phyloP scores from a whole-genome alignment of 1,140 invertebrate species.

The Drosophila sproati region DNA sequence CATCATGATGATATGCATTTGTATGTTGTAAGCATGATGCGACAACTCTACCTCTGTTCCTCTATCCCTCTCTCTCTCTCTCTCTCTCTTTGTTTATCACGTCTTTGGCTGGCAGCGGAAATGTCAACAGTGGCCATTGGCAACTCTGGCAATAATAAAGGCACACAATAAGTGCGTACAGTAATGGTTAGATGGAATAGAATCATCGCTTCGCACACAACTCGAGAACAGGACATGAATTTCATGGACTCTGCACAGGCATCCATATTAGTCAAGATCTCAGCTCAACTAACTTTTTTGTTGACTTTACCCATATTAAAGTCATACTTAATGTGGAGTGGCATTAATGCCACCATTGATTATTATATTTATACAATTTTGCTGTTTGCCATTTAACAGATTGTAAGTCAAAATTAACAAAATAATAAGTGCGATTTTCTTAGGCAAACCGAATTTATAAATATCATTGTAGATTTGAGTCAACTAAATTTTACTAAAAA shows the following conservation, averaged over 20 bases:
- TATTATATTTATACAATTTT: no score
- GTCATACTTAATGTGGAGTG: no score
- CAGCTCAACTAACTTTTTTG: neutral
- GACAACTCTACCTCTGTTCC: neutral
- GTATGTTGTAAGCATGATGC: constrained; percentile 48
- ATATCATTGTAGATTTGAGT: no score
- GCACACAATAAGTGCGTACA: constrained; percentile 22
- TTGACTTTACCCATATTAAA: no score
- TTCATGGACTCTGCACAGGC: neutral
- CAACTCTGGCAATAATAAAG: constrained; percentile 27
- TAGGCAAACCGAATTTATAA: no score
- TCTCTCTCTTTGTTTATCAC: neutral
- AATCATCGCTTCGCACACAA: neutral
- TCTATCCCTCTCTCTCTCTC: neutral
- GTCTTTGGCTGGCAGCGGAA: constrained; percentile 35
- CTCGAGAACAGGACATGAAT: constrained; percentile 13
- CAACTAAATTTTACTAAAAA: no score
- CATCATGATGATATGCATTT: constrained; percentile 51
- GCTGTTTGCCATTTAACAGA: no score
- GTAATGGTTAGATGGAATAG: constrained; percentile 35
- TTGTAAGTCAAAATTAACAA: no score
- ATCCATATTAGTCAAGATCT: neutral
- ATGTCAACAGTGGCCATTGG: constrained; percentile 51
- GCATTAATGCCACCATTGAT: no score
- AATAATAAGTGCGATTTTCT: no score